Conservation (phyloP, 2,888 invertebrate genomes). For the Leptinotarsa rubiginosa region DNA sequence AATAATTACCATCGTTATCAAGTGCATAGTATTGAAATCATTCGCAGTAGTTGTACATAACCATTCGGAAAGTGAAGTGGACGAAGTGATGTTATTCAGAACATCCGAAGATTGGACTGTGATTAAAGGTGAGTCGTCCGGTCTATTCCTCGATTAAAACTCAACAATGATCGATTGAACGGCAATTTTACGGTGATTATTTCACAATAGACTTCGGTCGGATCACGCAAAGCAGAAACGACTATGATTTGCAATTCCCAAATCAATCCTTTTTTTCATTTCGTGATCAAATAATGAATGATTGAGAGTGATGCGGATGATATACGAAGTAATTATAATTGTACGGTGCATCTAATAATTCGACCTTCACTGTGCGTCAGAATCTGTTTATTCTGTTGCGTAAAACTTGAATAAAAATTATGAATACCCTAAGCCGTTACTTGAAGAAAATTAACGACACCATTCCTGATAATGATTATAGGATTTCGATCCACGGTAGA, state of each 20-base stretch:
- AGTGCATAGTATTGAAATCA: conserved; percentile 22
- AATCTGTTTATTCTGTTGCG: too few species aligned
- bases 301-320: neutral
- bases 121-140: conserved; percentile 38
- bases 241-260: too few species aligned
- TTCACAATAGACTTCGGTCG: neutral
- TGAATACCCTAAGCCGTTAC: too few species aligned
- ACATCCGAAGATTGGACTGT: conserved; percentile 34
- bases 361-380: too few species aligned
- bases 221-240: too few species aligned
- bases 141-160: neutral
- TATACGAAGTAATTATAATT: neutral
- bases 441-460: too few species aligned
- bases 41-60: conserved; percentile 30
- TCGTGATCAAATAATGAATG: neutral
- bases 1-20: conserved; percentile 41
- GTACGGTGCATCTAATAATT: neutral
- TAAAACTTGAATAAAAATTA: too few species aligned
- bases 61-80: conserved; percentile 33
- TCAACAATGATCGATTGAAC: neutral
- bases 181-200: neutral
- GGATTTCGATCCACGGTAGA: too few species aligned
- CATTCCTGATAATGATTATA: too few species aligned
- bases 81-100: conserved; percentile 37
- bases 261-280: too few species aligned